phyloP scores from a whole-genome alignment of 2,113 vertebrate species.

The Gopherus flavomarginatus region DNA sequence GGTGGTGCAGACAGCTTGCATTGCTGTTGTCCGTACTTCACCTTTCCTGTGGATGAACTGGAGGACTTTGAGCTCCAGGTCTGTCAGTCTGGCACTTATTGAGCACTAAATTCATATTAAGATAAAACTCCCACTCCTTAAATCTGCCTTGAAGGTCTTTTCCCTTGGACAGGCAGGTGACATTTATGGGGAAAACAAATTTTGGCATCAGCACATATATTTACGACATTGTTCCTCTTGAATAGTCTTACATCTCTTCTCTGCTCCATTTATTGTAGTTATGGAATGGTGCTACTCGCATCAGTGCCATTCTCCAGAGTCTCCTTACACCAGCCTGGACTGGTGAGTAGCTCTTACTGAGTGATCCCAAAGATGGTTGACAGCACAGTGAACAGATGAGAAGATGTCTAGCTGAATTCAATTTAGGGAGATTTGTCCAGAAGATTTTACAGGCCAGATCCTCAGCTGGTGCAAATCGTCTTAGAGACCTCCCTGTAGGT shows the following conservation, averaged over 20 bases:
- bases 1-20: fast-evolving
- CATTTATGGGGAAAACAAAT: neutral
- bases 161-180: neutral
- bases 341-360: fast-evolving
- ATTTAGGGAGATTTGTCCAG: neutral
- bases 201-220: neutral
- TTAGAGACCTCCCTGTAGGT: neutral
- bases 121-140: neutral
- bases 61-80: neutral
- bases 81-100: neutral
- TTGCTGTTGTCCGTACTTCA: neutral
- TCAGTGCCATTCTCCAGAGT: fast-evolving
- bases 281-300: neutral
- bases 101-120: neutral
- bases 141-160: constrained; percentile 24
- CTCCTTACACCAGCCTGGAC: fast-evolving
- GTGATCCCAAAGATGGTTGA: fast-evolving
- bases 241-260: neutral
- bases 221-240: neutral
- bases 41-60: neutral
- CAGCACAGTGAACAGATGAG: neutral
- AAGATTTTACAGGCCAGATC: neutral
- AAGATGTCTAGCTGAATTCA: neutral
- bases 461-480: neutral
- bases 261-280: neutral